Evolutionary conservation across 1,140 invertebrate genomes (phyloP).

Genomic region (Papilio polytes): DNA sequence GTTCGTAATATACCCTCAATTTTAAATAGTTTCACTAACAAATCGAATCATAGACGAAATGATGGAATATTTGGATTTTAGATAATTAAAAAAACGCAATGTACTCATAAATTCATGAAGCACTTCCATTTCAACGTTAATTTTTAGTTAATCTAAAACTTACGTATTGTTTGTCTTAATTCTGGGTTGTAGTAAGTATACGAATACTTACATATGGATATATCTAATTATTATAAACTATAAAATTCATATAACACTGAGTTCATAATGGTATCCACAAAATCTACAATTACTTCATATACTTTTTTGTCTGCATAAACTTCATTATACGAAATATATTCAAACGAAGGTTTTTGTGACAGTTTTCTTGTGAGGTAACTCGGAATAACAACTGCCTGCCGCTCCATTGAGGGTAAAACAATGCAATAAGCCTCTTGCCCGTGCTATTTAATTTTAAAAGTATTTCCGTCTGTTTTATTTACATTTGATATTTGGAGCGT

Average conservation of each 20-base stretch:
- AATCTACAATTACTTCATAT: neutral
- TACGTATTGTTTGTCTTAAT: neutral
- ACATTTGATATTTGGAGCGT: slow-evolving; percentile 62
- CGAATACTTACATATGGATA: too few species aligned
- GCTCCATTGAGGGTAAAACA: slow-evolving; percentile 9
- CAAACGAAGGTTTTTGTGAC: neutral
- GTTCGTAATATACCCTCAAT: too few species aligned
- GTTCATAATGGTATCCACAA: too few species aligned
- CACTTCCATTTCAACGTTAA: neutral
- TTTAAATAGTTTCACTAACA: neutral
- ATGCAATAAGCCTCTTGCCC: neutral
- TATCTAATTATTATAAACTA: too few species aligned
- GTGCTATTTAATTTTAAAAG: slow-evolving; percentile 46
- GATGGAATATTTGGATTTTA: neutral
- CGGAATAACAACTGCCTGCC: slow-evolving; percentile 14
- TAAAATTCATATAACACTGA: too few species aligned
- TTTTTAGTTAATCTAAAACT: neutral
- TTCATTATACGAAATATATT: neutral
- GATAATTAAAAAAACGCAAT: neutral
- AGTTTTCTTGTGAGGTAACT: neutral
- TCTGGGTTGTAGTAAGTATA: neutral
- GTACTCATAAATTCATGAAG: neutral
- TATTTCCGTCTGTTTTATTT: slow-evolving; percentile 53
- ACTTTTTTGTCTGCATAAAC: neutral
- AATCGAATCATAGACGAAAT: neutral